phyloP scores from a whole-genome alignment of 2,113 vertebrate genomes.

The Pontoporia blainvillei region DNA sequence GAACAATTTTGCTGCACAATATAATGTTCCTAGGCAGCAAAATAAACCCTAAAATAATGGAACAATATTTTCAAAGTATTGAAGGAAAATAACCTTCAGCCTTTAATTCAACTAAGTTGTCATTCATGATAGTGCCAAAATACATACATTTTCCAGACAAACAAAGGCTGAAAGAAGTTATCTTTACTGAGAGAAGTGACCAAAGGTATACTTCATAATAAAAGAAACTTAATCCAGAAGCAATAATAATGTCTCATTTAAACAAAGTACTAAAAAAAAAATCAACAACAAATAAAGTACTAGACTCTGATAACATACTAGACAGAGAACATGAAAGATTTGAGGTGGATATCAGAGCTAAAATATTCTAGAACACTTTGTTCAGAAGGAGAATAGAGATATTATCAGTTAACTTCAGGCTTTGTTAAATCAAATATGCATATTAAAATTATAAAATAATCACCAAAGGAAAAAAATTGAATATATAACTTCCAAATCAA shows the following conservation, averaged over 20 bases:
- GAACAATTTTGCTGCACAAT: neutral
- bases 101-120: neutral
- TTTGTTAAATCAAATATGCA: neutral
- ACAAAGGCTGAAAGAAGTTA: neutral
- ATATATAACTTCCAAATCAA: neutral
- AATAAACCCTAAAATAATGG: neutral
- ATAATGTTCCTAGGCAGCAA: neutral
- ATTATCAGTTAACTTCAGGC: neutral
- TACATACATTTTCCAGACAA: neutral
- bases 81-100: neutral
- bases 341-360: neutral
- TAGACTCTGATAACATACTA: neutral
- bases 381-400: neutral
- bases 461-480: neutral
- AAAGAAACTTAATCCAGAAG: neutral
- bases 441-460: slow-evolving; percentile 10
- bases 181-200: neutral
- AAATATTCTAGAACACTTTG: neutral
- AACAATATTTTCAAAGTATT: neutral
- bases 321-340: neutral
- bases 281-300: neutral
- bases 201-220: neutral
- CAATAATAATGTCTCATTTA: neutral
- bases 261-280: neutral
- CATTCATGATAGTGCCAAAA: neutral